These are phyloP conservation scores for Sebastolobus alascanus DNA, from an alignment of 2,797 vertebrate species.

Conservation along the genomic window DNA sequence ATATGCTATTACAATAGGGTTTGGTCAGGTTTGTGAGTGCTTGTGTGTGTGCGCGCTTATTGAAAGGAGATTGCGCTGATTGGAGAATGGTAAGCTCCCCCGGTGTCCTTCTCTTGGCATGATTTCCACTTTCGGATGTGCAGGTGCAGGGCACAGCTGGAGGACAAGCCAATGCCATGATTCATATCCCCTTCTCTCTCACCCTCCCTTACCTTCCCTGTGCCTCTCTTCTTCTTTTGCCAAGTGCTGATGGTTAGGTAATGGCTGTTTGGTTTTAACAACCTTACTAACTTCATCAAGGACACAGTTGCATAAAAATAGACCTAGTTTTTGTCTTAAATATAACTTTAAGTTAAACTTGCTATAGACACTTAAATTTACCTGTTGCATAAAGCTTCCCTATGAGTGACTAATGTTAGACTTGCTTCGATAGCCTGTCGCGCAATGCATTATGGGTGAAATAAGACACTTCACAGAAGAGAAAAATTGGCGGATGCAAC, in stretches of 20 bases:
- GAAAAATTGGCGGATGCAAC: too few species aligned
- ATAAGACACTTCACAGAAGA: too few species aligned
- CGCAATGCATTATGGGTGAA: too few species aligned
- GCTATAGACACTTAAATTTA: too few species aligned
- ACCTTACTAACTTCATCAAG: conserved; percentile 6
- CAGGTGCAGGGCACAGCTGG: conserved; percentile 83
- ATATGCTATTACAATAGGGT: conserved; percentile 51
- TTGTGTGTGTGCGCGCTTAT: conserved; percentile 13
- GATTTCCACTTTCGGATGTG: conserved; percentile 67
- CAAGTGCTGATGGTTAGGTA: conserved; percentile 32
- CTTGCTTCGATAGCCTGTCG: too few species aligned
- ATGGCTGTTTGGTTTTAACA: conserved; percentile 31
- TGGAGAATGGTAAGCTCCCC: conserved; percentile 54
- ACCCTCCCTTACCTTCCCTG: not conserved
- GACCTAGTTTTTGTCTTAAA: too few species aligned
- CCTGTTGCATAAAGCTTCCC: too few species aligned
- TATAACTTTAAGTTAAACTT: too few species aligned
- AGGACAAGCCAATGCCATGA: conserved; percentile 74
- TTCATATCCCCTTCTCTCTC: conserved; percentile 68
- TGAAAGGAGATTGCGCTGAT: conserved; percentile 54
- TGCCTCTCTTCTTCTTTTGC: conserved; percentile 35
- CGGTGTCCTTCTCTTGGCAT: conserved; percentile 59
- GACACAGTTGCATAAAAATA: not conserved
- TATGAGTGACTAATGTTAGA: too few species aligned
- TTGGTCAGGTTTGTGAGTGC: conserved; percentile 26